Base-by-base conservation (phyloP, 2,113 vertebrate species). In the Girardinichthys multiradiatus region DNA sequence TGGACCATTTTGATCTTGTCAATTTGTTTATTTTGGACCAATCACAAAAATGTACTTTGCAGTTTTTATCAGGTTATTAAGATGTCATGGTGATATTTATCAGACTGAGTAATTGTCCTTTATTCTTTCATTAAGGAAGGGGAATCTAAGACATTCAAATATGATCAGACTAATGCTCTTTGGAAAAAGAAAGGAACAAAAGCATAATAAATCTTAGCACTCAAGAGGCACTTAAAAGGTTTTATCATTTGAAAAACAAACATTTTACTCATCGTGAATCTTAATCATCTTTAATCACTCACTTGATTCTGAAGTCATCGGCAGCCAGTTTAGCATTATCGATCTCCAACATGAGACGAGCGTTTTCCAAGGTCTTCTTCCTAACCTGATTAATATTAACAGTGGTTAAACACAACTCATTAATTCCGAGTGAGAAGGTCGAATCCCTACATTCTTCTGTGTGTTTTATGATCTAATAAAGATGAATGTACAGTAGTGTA, bases 221-320 rank as follows among this genome's bases (percentile, higher is more conserved):
- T 24, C 51, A 5, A 39, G 4, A n/a, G 51, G 6, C 4, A n/a
- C 30, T 68, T 61, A 42, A 21, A 29, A 35, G 4, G n/a, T 29
- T 60, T 60, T 24, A 70, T 30, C 33, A 59, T 26, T n/a, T 39
- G 19, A 27, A 21, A 10, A 19, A 11, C 10, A 27, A 37, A 37
- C 21, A 45, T 37, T 7, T 27, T 35, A 14, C 24, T 61, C 13
- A 37, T 13, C 9, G 12, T 26, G 1, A 29, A 45, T n/a, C n/a
- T n/a, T n/a, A n/a, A 58, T 64, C 37, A 68, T 65, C 54, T 65
- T 72, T 39, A 62, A 70, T 39, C 45, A 87, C 95, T 93, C 76
- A 95, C 95, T 96, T 96, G 83, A 94, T 91, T 84, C 92, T 92
- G 92, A 96, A 95, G 88, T 96, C 95, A 71, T 96, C 95, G 3